phyloP scores from a whole-genome alignment of 2,797 vertebrate genomes.

The Scolopax rusticola region DNA sequence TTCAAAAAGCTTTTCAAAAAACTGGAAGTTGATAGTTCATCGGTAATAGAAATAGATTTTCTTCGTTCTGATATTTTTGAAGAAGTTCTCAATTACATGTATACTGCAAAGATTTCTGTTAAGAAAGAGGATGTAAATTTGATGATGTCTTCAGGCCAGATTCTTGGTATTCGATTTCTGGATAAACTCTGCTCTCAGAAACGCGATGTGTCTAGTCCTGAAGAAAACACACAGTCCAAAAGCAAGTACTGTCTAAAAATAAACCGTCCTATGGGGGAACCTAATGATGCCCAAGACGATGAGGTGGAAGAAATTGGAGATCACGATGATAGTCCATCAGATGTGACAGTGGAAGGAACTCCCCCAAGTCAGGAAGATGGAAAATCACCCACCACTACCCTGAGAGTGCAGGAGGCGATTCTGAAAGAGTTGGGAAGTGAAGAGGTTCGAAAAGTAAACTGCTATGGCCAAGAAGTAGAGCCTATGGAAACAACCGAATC shows the following conservation, averaged over 20 bases:
- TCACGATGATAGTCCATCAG: slow-evolving; percentile 89
- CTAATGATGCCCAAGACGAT: slow-evolving; percentile 89
- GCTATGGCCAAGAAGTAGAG: slow-evolving; percentile 94
- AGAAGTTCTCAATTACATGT: slow-evolving; percentile 97
- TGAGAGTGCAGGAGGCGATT: slow-evolving; percentile 94
- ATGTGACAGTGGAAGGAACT: slow-evolving; percentile 90
- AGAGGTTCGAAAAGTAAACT: slow-evolving; percentile 95
- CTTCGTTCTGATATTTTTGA: slow-evolving; percentile 96
- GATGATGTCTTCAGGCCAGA: slow-evolving; percentile 97
- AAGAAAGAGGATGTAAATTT: slow-evolving; percentile 96
- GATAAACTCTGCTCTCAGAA: slow-evolving; percentile 96
- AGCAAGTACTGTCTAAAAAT: slow-evolving; percentile 94
- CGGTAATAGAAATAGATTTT: slow-evolving; percentile 96
- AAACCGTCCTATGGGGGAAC: slow-evolving; percentile 89
- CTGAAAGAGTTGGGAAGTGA: slow-evolving; percentile 94
- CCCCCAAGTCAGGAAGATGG: slow-evolving; percentile 89
- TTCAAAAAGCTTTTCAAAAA: slow-evolving; percentile 98
- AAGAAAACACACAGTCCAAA: slow-evolving; percentile 87
- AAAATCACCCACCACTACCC: slow-evolving; percentile 84
- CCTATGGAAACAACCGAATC: slow-evolving; percentile 89
- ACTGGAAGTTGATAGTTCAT: slow-evolving; percentile 93
- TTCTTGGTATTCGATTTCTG: slow-evolving; percentile 93
- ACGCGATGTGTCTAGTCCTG: slow-evolving; percentile 90
- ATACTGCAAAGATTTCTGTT: slow-evolving; percentile 93
- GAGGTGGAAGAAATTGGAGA: slow-evolving; percentile 91